Evolutionary conservation across 2,113 vertebrate species (phyloP).

Genomic region (Fulica atra): DNA sequence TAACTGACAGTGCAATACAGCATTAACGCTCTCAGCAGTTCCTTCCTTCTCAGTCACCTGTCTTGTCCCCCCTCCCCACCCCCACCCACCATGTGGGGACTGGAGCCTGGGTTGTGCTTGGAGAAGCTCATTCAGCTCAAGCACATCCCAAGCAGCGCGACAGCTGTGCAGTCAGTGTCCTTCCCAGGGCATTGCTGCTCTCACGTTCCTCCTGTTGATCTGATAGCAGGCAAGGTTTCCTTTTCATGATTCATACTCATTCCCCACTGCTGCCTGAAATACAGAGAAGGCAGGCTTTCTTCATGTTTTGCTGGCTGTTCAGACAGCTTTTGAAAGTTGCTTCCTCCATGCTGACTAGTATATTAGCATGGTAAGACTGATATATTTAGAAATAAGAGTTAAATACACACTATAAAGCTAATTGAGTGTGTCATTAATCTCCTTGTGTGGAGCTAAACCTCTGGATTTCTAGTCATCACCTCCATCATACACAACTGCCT

Average conservation of each 20-base stretch:
- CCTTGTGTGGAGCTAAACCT: neutral
- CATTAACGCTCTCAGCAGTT: neutral
- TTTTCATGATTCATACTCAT: neutral
- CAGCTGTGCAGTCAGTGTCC: neutral
- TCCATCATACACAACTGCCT: neutral
- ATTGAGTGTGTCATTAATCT: neutral
- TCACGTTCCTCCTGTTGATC: neutral
- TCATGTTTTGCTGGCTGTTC: neutral
- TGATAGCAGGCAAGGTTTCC: neutral
- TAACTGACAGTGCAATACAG: neutral
- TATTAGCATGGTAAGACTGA: neutral
- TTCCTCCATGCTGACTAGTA: neutral
- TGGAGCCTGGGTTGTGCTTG: neutral
- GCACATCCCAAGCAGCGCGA: neutral
- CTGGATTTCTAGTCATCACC: neutral
- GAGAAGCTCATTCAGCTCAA: neutral
- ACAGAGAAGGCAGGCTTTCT: neutral
- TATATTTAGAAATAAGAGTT: neutral
- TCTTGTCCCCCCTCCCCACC: too few species aligned
- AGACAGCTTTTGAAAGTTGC: neutral
- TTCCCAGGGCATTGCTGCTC: neutral
- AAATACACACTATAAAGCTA: neutral
- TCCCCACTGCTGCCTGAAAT: neutral
- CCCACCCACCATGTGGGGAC: too few species aligned
- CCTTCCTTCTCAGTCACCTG: neutral